Conservation (phyloP, 2,113 vertebrate genomes). For the Atrichornis clamosus region DNA sequence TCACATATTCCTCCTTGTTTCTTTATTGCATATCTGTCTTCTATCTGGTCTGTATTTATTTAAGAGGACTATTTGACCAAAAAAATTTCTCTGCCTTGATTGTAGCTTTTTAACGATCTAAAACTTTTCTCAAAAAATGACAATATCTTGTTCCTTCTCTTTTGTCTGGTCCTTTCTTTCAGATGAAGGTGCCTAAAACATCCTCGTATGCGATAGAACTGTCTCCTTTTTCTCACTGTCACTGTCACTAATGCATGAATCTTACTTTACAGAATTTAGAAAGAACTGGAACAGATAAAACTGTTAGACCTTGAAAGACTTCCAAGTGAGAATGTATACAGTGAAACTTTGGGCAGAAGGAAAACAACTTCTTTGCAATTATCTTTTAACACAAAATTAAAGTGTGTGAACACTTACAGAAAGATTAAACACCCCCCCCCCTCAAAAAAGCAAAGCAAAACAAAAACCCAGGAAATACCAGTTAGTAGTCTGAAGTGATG, state of each 20-base stretch:
- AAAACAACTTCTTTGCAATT: background rate
- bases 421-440: fast-evolving
- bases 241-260: background rate
- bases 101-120: background rate
- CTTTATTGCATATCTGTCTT: background rate
- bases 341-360: background rate
- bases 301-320: background rate
- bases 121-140: background rate
- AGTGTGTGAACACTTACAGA: background rate
- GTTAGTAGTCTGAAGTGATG: background rate
- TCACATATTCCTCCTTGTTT: background rate
- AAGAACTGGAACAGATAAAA: background rate
- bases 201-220: background rate
- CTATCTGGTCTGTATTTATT: background rate
- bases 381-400: background rate
- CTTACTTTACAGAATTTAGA: background rate
- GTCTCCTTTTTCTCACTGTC: background rate
- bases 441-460: background rate
- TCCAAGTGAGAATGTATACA: background rate
- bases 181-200: background rate
- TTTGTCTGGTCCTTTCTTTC: background rate
- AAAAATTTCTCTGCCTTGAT: background rate
- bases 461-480: background rate
- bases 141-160: background rate
- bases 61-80: background rate